Conservation (phyloP, 2,888 invertebrate species). For the Catocala nupta region DNA sequence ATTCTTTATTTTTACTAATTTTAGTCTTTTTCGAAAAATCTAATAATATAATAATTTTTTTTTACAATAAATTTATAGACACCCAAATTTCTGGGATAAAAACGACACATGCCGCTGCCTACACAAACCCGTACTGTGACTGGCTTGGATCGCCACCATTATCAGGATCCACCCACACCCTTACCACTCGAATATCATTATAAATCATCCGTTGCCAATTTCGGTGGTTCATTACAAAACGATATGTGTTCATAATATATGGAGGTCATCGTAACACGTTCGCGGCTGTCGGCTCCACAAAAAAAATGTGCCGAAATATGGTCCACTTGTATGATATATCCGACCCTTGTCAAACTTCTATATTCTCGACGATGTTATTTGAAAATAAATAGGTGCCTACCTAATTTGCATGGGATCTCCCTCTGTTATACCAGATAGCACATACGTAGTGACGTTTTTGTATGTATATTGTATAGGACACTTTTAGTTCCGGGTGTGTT, state of each 20-base stretch:
- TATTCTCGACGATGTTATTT: slow-evolving; percentile 55
- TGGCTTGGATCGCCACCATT: too few relatives aligned
- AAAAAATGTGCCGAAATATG: slow-evolving; percentile 70
- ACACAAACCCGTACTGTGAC: too few relatives aligned
- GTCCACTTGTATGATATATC: slow-evolving; percentile 68
- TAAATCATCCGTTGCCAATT: slow-evolving; percentile 54
- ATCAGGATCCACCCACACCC: not conserved
- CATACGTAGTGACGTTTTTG: slow-evolving; percentile 33
- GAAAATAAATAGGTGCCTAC: slow-evolving; percentile 64
- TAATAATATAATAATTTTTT: too few relatives aligned
- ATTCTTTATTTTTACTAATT: too few relatives aligned
- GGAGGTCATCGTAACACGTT: slow-evolving; percentile 60
- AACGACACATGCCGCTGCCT: too few relatives aligned
- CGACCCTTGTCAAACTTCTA: slow-evolving; percentile 71
- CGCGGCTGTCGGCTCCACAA: slow-evolving; percentile 62
- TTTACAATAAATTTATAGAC: too few relatives aligned
- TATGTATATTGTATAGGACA: slow-evolving; percentile 42
- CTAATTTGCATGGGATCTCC: slow-evolving; percentile 64
- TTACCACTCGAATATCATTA: slow-evolving; percentile 35
- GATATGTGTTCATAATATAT: slow-evolving; percentile 65
- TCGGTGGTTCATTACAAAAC: slow-evolving; percentile 58
- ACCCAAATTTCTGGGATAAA: too few relatives aligned
- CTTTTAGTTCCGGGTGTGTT: slow-evolving; percentile 30
- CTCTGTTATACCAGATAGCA: slow-evolving; percentile 37
- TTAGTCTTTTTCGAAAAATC: too few relatives aligned